Base-by-base conservation (phyloP, 2,888 invertebrate genomes). In the Morpho achilles region DNA sequence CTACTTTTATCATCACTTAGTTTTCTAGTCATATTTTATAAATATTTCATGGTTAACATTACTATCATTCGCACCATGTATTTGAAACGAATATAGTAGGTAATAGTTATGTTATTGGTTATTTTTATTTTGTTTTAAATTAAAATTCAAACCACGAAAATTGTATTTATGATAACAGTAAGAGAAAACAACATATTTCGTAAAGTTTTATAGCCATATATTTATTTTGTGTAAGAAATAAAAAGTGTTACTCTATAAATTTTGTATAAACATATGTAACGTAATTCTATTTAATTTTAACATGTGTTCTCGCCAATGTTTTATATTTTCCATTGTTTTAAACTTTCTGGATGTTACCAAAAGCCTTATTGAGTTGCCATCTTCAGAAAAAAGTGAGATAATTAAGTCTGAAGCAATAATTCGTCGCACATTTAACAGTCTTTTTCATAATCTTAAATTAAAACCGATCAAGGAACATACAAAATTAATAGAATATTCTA, bases 361-460 rank as follows among this genome's bases (percentile, higher is more conserved):
- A 5, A 45, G 50, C 32, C 63, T 81, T 43, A 61, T 70, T 45
- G 68, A 75, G 67, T 55, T 77, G 8, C 69, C 72, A 4, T 53
- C 61, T 41, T 63, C 68, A 7, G 71, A 72, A 64, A 70, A 73
- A 7, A 69, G 71, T 52, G 67, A 61, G 42, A 76, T 77, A 32
- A 39, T 67, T 51, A 55, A 42, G 43, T 73, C 77, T 16, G 79
- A 79, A 55, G 60, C 63, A 7, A 63, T 66, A 7, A 67, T 80
- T 50, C 72, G 73, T 22, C 65, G 71, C n/a, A 75, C 72, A 3
- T 70, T 76, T 2, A 80, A 81, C 57, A 64, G 71, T 50, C 56
- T 87, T 53, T 82, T 87, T 62, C 61, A 67, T 8, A 65, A 44
- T 53, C 65, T 86, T 0, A 74, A 72, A 58, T 58, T 82, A 7